A percentile compares a stretch with the other conserved stretches of the same genome.
These are phyloP conservation scores for Cebus imitator DNA, from an alignment of 2,113 vertebrate species.

Conservation along the genomic window DNA sequence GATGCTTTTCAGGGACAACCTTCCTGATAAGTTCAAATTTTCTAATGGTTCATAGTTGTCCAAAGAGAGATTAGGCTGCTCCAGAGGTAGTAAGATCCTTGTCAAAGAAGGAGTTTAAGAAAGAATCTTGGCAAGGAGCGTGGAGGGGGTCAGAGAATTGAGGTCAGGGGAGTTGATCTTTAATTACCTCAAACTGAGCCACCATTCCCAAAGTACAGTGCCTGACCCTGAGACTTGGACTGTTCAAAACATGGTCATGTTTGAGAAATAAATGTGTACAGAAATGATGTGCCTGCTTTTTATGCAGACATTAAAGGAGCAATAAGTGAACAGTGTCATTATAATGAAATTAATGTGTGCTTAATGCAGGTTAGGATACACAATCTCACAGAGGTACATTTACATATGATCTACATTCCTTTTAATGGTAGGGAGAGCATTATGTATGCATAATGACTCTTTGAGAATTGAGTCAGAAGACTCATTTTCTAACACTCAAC, in stretches of 20 bases:
- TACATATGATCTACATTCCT: slow-evolving; percentile 14
- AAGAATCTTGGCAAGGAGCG: not conserved
- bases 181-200: not conserved
- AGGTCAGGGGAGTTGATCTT: not conserved
- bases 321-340: not conserved
- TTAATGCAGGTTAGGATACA: not conserved
- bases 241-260: not conserved
- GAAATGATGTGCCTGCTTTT: not conserved
- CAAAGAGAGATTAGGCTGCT: not conserved
- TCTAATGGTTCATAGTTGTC: not conserved
- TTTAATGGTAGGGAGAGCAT: slow-evolving; percentile 5
- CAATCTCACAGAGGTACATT: not conserved
- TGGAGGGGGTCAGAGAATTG: not conserved
- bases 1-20: not conserved
- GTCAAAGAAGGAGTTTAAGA: not conserved
- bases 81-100: not conserved
- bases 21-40: not conserved
- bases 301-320: not conserved
- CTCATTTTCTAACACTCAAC: slow-evolving; percentile 14
- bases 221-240: not conserved
- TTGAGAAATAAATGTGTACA: not conserved
- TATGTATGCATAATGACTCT: slow-evolving; percentile 17
- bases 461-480: slow-evolving; percentile 38
- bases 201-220: not conserved
- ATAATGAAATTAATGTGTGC: not conserved